Evolutionary conservation across 2,797 vertebrate genomes (phyloP).

Genomic region (Helostoma temminkii): DNA sequence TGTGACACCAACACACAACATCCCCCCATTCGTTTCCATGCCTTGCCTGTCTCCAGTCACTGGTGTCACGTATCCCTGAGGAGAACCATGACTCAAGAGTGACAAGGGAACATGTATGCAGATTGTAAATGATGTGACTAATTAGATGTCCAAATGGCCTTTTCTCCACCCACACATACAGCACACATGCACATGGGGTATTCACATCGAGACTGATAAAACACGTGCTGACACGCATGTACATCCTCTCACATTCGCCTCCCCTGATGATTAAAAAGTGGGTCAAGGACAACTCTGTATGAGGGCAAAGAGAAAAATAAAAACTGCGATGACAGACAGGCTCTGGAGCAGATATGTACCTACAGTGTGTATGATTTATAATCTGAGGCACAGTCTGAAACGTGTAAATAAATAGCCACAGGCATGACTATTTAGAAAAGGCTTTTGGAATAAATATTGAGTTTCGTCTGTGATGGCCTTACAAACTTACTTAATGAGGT

Average conservation of each 20-base stretch:
- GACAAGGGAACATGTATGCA: conserved; percentile 27
- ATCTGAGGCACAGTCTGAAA: conserved; percentile 27
- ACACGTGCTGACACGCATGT: conserved; percentile 64
- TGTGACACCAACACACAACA: conserved; percentile 50
- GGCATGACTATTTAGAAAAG: conserved; percentile 8
- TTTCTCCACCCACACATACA: not conserved
- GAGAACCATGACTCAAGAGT: conserved; percentile 17
- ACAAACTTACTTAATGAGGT: conserved; percentile 30
- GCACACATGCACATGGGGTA: not conserved
- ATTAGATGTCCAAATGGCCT: conserved; percentile 22
- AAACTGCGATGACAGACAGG: conserved; percentile 44
- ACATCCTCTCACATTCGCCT: conserved; percentile 52
- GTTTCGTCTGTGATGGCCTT: conserved; percentile 6
- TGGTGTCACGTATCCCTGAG: conserved; percentile 41
- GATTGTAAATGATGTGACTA: conserved; percentile 42
- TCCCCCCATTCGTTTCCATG: conserved; percentile 12
- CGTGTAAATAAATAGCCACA: conserved; percentile 50
- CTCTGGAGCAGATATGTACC: conserved; percentile 35
- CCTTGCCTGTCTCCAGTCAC: not conserved
- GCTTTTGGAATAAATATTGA: conserved; percentile 16
- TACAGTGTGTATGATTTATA: conserved; percentile 41
- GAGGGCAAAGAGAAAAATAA: conserved; percentile 69
- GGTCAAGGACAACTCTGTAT: conserved; percentile 79
- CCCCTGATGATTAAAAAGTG: conserved; percentile 60
- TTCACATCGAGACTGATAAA: conserved; percentile 28